Conservation (phyloP, 2,888 invertebrate genomes). For the Heliconius aoede region DNA sequence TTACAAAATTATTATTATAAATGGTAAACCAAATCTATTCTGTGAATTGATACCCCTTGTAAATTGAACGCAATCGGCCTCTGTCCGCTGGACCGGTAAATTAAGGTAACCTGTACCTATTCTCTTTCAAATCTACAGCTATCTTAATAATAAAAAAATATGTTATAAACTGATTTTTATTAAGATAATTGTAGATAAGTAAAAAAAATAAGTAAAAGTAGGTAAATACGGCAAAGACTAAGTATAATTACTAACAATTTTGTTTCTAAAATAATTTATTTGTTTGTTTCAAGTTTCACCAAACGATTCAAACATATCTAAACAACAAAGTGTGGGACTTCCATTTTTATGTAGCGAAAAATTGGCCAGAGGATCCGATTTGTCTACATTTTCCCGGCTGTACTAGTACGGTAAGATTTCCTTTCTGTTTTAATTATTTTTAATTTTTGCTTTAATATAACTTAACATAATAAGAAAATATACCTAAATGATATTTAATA, state of each 20-base stretch:
- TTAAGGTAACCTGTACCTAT: not conserved
- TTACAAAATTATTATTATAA: no score
- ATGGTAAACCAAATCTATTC: no score
- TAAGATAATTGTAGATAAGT: no score
- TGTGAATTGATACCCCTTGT: no score
- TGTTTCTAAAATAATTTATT: not conserved
- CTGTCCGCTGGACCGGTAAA: not conserved
- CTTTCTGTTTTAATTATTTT: not conserved
- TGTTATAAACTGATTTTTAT: not conserved
- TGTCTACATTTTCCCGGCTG: slow-evolving; percentile 94
- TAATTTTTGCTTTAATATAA: not conserved
- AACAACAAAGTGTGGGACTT: slow-evolving; percentile 95
- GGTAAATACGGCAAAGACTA: not conserved
- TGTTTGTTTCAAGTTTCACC: slow-evolving; percentile 90
- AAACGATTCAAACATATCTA: slow-evolving; percentile 94
- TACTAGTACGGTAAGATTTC: slow-evolving; percentile 89
- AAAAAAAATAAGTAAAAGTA: no score
- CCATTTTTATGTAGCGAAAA: slow-evolving; percentile 94
- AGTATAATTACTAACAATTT: not conserved
- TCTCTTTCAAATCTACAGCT: not conserved
- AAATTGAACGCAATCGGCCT: not conserved
- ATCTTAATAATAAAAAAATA: not conserved
- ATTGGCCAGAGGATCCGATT: slow-evolving; percentile 93
- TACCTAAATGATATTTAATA: not conserved
- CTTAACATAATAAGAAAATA: not conserved